Evolutionary conservation across 2,797 vertebrate genomes (phyloP).

Genomic region (Galaxias olidus): DNA sequence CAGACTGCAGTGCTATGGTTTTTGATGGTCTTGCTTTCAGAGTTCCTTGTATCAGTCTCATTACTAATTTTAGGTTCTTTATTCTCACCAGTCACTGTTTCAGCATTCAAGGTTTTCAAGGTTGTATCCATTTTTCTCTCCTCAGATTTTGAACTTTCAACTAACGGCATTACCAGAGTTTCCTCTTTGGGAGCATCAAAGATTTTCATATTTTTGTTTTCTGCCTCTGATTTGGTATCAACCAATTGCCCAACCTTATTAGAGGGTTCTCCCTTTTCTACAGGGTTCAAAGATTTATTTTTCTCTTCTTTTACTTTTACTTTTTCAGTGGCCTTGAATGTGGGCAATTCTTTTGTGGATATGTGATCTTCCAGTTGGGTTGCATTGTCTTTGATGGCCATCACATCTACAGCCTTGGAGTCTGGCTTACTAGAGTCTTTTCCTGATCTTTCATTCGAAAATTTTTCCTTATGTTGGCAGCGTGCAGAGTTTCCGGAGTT

Average conservation of each 20-base stretch:
- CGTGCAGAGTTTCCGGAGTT: slow-evolving; percentile 16
- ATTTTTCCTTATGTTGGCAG: slow-evolving; percentile 16
- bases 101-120: slow-evolving; percentile 25
- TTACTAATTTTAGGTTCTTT: not conserved
- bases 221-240: not conserved
- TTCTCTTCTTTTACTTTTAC: not conserved
- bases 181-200: not conserved
- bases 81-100: not conserved
- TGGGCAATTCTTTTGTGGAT: not conserved
- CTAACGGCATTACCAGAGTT: not conserved
- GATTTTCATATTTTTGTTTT: not conserved
- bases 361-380: slow-evolving; percentile 26
- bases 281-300: not conserved
- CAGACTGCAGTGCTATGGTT: not conserved
- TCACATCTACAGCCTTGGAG: slow-evolving; percentile 3
- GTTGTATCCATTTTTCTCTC: slow-evolving; percentile 17
- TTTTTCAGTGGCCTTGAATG: slow-evolving; percentile 12
- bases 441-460: not conserved
- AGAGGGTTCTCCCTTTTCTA: not conserved
- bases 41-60: slow-evolving; percentile 8
- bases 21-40: not conserved
- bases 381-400: slow-evolving; percentile 20
- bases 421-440: too few species aligned
- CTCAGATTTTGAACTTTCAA: not conserved
- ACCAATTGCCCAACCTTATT: not conserved